phyloP scores from a whole-genome alignment of 2,888 invertebrate genomes.

The Gymnocheta viridis region DNA sequence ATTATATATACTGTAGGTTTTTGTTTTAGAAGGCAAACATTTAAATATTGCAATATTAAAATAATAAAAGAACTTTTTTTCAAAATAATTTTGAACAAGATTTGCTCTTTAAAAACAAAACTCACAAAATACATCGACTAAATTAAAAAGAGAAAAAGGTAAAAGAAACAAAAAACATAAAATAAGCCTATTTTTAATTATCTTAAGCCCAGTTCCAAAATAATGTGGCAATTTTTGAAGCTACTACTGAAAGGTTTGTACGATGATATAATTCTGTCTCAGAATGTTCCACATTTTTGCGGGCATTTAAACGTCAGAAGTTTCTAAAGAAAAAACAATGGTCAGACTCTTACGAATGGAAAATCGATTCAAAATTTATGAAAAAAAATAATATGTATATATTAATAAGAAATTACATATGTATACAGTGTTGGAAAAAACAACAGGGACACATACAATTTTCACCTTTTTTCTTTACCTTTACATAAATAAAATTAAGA shows the following conservation, averaged over 20 bases:
- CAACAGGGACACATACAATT: too few relatives aligned
- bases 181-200: conserved; percentile 10
- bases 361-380: conserved; percentile 25
- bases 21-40: conserved; percentile 21
- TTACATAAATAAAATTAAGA: too few relatives aligned
- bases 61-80: conserved; percentile 9
- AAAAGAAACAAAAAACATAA: conserved; percentile 20
- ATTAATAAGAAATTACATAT: conserved; percentile 54
- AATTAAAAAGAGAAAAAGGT: conserved; percentile 34
- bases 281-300: conserved; percentile 22
- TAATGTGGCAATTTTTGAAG: conserved; percentile 10
- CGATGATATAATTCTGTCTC: conserved; percentile 20
- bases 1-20: background rate
- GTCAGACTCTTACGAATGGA: conserved; percentile 65
- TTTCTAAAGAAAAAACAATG: conserved; percentile 15
- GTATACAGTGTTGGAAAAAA: too few relatives aligned
- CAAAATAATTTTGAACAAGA: conserved; percentile 16
- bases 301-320: conserved; percentile 42
- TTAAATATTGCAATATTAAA: background rate
- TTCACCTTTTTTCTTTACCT: too few relatives aligned
- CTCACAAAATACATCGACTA: background rate
- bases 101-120: conserved; percentile 29
- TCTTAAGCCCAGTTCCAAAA: conserved; percentile 13
- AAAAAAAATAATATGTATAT: background rate
- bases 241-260: conserved; percentile 58